These are phyloP conservation scores for Enteromius paludinosus DNA, from an alignment of 2,797 vertebrate species.

Conservation along the genomic window DNA sequence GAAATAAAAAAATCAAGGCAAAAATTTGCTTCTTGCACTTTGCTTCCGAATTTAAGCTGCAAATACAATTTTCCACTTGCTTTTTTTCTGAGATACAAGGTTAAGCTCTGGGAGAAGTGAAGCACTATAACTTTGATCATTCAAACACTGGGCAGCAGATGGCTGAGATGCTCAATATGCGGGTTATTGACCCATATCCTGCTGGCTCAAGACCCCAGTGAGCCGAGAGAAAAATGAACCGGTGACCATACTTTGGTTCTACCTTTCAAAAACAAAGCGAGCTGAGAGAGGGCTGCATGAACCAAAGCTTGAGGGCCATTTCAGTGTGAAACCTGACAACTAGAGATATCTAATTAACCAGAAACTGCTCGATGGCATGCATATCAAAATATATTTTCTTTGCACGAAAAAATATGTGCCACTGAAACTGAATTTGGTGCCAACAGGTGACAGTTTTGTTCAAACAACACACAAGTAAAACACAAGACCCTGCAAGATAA, in stretches of 20 bases:
- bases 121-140: slow-evolving; percentile 32
- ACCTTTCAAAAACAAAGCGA: slow-evolving; percentile 20
- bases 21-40: not conserved
- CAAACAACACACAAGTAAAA: not conserved
- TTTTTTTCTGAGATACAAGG: not conserved
- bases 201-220: slow-evolving; percentile 44
- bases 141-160: slow-evolving; percentile 48
- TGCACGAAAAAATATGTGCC: not conserved
- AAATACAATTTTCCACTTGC: not conserved
- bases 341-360: not conserved
- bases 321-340: not conserved
- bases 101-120: slow-evolving; percentile 13
- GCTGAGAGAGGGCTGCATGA: not conserved
- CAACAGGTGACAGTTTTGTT: not conserved
- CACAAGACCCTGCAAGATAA: not conserved
- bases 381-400: not conserved
- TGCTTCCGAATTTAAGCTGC: not conserved
- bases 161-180: slow-evolving; percentile 46
- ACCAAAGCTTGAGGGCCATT: not conserved
- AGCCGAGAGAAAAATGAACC: slow-evolving; percentile 23
- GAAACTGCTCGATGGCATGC: not conserved
- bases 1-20: not conserved
- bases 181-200: slow-evolving; percentile 50
- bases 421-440: not conserved
- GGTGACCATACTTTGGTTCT: not conserved